Conservation (phyloP, 2,888 invertebrate species). For the Scaptomyza reducta region DNA sequence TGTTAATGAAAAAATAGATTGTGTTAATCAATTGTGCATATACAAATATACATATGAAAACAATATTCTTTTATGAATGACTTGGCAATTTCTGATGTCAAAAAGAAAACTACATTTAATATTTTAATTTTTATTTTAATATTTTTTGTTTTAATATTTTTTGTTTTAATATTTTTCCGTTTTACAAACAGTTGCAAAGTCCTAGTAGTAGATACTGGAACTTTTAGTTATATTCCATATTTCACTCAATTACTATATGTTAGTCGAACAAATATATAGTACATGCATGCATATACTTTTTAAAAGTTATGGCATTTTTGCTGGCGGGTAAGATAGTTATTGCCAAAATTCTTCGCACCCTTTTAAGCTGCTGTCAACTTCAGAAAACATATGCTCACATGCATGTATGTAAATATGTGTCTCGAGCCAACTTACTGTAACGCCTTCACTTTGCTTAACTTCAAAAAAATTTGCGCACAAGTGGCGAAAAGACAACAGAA, state of each 20-base stretch:
- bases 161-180: not conserved
- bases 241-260: not conserved
- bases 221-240: not conserved
- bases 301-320: conserved; percentile 38
- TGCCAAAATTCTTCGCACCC: conserved; percentile 48
- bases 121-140: not conserved
- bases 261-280: conserved; percentile 2
- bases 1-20: not conserved
- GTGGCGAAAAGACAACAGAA: conserved; percentile 36
- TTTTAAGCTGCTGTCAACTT: conserved; percentile 53
- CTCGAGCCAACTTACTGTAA: conserved; percentile 23
- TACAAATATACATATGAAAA: not conserved
- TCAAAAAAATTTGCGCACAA: conserved; percentile 31
- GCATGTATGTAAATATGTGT: conserved; percentile 6
- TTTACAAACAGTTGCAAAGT: not conserved
- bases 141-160: not conserved
- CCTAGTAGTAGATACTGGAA: no score
- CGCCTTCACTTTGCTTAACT: conserved; percentile 39
- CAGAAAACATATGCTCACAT: conserved; percentile 15
- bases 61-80: not conserved
- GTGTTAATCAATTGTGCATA: not conserved
- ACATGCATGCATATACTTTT: conserved; percentile 15
- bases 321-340: conserved; percentile 31
- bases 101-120: not conserved
- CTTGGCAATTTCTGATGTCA: not conserved